Conservation (phyloP, 30 jellyfish, hydroid and myxozoan species). For the Hydra vulgaris region DNA sequence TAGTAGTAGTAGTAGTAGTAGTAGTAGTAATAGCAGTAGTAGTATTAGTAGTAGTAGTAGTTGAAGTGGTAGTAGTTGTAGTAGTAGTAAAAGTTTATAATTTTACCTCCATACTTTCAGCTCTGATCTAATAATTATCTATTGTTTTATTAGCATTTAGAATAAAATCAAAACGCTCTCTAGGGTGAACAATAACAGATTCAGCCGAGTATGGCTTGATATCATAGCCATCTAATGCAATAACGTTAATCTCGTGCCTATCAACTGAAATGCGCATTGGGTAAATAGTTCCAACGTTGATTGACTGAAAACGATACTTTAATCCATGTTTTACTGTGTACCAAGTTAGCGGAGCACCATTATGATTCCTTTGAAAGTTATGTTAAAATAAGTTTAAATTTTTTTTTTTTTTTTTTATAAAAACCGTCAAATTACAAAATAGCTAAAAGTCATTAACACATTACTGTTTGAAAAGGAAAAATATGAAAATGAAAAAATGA, state of each 20-base stretch:
- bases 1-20: too few relatives aligned
- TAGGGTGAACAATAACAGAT: conserved; percentile 66
- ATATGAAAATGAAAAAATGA: too few relatives aligned
- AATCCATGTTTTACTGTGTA: conserved; percentile 56
- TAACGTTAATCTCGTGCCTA: conserved; percentile 46
- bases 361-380: conserved; percentile 23
- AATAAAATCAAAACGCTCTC: conserved; percentile 80
- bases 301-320: conserved; percentile 71
- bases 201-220: conserved; percentile 44
- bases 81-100: too few relatives aligned
- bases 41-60: too few relatives aligned
- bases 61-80: too few relatives aligned
- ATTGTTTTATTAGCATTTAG: conserved; percentile 55
- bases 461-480: too few relatives aligned
- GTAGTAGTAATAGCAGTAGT: too few relatives aligned
- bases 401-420: too few relatives aligned
- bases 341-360: conserved; percentile 62
- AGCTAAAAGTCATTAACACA: too few relatives aligned
- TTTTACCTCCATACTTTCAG: conserved; percentile 77
- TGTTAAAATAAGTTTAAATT: background rate
- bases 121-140: conserved; percentile 85
- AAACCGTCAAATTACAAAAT: too few relatives aligned
- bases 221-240: conserved; percentile 78
- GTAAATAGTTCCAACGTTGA: conserved; percentile 66
- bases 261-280: conserved; percentile 84